These are phyloP conservation scores for Toxotes chatareus DNA, from an alignment of 2,113 vertebrate species.

Conservation along the genomic window DNA sequence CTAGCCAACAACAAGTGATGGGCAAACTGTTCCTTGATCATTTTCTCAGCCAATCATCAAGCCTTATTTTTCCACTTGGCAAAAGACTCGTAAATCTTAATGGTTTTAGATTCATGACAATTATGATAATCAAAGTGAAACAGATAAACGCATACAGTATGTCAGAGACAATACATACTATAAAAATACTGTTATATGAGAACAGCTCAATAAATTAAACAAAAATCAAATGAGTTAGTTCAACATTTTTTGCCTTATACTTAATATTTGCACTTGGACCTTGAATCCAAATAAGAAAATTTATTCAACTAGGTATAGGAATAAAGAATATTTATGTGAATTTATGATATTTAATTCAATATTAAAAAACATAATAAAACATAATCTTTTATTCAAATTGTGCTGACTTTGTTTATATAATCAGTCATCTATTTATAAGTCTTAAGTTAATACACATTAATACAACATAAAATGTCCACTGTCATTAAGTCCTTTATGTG, in stretches of 20 bases:
- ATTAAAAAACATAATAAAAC: background rate
- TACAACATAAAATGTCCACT: background rate
- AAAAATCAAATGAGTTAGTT: background rate
- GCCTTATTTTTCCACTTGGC: conserved; percentile 66
- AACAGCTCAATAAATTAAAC: background rate
- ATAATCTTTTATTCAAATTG: conserved; percentile 17
- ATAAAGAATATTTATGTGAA: background rate
- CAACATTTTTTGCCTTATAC: background rate
- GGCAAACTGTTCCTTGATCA: conserved; percentile 75
- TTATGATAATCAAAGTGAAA: conserved; percentile 63
- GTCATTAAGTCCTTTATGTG: background rate
- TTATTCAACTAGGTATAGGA: background rate
- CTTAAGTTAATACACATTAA: conserved; percentile 12
- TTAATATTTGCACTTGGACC: background rate
- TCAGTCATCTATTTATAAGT: background rate
- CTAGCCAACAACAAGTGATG: conserved; percentile 76
- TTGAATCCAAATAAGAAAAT: conserved; percentile 1
- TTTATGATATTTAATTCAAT: background rate
- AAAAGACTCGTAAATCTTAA: conserved; percentile 60
- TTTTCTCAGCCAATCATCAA: conserved; percentile 74
- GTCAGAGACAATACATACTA: conserved; percentile 30
- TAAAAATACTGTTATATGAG: background rate
- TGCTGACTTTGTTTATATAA: background rate
- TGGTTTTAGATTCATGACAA: conserved; percentile 66
- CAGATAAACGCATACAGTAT: conserved; percentile 56